Conservation (phyloP, 2,888 invertebrate genomes). For the Andrena marginata region DNA sequence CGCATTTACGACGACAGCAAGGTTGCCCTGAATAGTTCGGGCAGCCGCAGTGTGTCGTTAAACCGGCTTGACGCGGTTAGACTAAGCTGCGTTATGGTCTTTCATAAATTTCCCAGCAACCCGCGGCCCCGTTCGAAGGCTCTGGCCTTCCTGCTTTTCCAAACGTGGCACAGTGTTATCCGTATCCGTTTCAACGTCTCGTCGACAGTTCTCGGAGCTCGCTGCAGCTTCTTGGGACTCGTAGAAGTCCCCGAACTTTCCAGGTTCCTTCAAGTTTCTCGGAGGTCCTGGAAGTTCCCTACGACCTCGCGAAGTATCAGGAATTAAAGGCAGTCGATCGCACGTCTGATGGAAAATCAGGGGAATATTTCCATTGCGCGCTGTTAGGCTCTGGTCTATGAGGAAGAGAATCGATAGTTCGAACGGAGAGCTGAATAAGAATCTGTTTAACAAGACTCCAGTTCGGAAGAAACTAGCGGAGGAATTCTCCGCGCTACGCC, state of each 20-base stretch:
- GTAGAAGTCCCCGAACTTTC: too few species aligned
- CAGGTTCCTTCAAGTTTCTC: too few species aligned
- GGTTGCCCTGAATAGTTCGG: slow-evolving; percentile 44
- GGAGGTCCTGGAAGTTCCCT: too few species aligned
- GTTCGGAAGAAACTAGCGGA: neutral
- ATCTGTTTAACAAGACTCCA: neutral
- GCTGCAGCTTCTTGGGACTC: too few species aligned
- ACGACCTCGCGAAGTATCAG: neutral
- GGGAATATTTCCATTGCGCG: neutral
- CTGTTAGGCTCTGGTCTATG: neutral
- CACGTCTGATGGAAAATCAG: neutral
- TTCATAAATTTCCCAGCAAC: slow-evolving; percentile 31
- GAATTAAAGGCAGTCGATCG: neutral
- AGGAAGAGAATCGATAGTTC: neutral
- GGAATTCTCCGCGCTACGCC: neutral
- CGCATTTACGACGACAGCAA: slow-evolving; percentile 26
- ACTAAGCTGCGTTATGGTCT: slow-evolving; percentile 5
- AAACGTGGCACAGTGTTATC: neutral
- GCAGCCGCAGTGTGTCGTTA: neutral
- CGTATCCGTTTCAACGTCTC: neutral
- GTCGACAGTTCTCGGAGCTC: neutral
- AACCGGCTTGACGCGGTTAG: slow-evolving; percentile 21
- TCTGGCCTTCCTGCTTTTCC: slow-evolving; percentile 8
- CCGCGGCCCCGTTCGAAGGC: slow-evolving; percentile 10
- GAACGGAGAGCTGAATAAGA: neutral